Conservation (phyloP, 2,888 invertebrate genomes). For the Microchrysa polita region DNA sequence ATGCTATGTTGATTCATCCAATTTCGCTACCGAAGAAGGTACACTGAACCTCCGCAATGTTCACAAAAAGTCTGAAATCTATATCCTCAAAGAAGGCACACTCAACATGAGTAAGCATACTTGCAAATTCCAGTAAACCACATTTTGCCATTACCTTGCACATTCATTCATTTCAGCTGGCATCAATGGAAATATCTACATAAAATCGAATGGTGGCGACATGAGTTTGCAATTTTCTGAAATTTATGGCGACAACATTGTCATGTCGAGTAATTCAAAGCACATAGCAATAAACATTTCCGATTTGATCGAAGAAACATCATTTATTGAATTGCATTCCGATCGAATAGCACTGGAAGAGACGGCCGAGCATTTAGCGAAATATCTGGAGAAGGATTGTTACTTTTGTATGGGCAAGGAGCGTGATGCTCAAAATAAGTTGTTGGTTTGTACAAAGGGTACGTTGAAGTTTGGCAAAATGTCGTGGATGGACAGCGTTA, state of each 20-base stretch:
- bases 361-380: constrained; percentile 56
- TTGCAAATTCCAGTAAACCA: not conserved
- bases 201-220: constrained; percentile 58
- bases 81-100: constrained; percentile 57
- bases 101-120: constrained; percentile 60
- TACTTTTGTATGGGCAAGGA: constrained; percentile 55
- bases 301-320: constrained; percentile 58
- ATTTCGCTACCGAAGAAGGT: constrained; percentile 60
- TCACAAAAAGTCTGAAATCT: constrained; percentile 58
- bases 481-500: constrained; percentile 61
- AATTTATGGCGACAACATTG: constrained; percentile 57
- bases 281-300: constrained; percentile 60
- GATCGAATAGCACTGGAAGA: constrained; percentile 55
- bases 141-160: not conserved
- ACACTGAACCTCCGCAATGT: constrained; percentile 59
- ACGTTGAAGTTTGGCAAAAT: constrained; percentile 59
- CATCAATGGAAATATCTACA: constrained; percentile 60
- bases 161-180: constrained; percentile 56
- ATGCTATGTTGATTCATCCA: constrained; percentile 60
- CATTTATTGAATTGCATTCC: constrained; percentile 56
- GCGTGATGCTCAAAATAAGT: constrained; percentile 53
- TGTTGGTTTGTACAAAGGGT: constrained; percentile 56
- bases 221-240: constrained; percentile 61
- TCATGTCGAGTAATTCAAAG: constrained; percentile 56
- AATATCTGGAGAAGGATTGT: constrained; percentile 55